Evolutionary conservation across 2,113 vertebrate genomes (phyloP), one percentile per base, ranked within the genome.

Genomic region (Oreochromis spilurus): DNA sequence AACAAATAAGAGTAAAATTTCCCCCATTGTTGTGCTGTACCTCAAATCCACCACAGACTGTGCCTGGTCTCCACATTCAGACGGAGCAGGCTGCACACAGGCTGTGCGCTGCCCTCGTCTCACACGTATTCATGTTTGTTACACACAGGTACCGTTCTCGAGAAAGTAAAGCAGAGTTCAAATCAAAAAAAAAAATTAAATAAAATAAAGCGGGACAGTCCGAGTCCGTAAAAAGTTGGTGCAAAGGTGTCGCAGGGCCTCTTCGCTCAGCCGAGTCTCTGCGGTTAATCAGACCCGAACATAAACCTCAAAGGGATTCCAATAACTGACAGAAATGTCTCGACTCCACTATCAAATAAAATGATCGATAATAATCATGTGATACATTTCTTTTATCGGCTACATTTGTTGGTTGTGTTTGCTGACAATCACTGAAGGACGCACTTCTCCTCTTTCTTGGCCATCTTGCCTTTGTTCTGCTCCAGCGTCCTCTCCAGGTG

Each of bases 381-480:
- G 86, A 81, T 92, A 93, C 94, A 90, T 89, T 92, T 94, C 90
- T 88, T 81, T 88, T 58, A 94, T 94, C 88, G 91, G 90, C 92
- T 94, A 95, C 89, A 91, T 92, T 83, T 91, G 79, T 91, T 78
- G 54, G 80, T 93, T 81, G 88, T 79, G 58, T 91, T 90, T 88
- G 34, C 60, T 83, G 89, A 86, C 88, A 52, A 86, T 98, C 97
- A 99, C 84, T 99, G 98, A 92, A 99, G 96, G 90, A 97, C 93
- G 89, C 98, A 99, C 92, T 99, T 99, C 96, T 99, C 98, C 94
- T 99, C 98, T 93, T 99, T 99, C 97, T 99, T 99, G 95, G 97
- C 97, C 98, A 99, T 99, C 95, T 99, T 99, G 96, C 98, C 98
- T 97, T 98, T 99, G 97, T 98, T 99, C 97, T 99, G 98, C 95